These are phyloP conservation scores for Nibea coibor DNA, from an alignment of 2,113 vertebrate species.

Conservation along the genomic window DNA sequence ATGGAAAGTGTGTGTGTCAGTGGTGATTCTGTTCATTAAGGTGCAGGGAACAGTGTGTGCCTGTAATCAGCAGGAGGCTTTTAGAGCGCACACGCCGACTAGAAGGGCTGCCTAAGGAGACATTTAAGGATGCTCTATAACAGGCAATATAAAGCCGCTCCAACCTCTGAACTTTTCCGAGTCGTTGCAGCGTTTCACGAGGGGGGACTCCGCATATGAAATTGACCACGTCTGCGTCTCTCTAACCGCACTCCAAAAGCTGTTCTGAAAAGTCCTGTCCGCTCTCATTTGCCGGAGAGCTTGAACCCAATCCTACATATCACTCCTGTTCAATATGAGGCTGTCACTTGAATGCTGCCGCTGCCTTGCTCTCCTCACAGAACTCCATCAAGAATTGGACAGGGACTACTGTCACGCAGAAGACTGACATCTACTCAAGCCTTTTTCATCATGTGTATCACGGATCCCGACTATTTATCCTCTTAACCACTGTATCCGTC, in stretches of 20 bases:
- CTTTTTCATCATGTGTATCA: constrained; percentile 17
- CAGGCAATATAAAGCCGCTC: constrained; percentile 50
- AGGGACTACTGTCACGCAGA: constrained; percentile 11
- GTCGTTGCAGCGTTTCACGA: constrained; percentile 40
- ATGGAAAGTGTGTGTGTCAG: constrained; percentile 72
- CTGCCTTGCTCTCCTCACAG: constrained; percentile 2
- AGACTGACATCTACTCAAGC: constrained; percentile 14
- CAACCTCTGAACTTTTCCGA: constrained; percentile 50
- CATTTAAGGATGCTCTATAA: constrained; percentile 64
- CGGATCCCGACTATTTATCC: not conserved
- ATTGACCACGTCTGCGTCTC: constrained; percentile 22
- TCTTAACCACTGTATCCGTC: not conserved
- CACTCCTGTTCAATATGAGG: constrained; percentile 43
- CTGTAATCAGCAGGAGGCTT: constrained; percentile 66
- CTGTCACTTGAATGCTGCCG: constrained; percentile 38
- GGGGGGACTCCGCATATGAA: constrained; percentile 45
- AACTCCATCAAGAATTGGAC: constrained; percentile 27
- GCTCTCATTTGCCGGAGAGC: constrained; percentile 24
- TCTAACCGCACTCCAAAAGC: not conserved
- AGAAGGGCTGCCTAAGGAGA: constrained; percentile 62
- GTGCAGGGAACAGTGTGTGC: constrained; percentile 69
- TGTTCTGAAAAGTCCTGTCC: constrained; percentile 8
- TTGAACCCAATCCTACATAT: constrained; percentile 31
- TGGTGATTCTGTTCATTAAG: constrained; percentile 75
- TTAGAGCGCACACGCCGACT: constrained; percentile 34